Base-by-base conservation (phyloP, 2,888 invertebrate genomes). In the Pyrgus malvae region DNA sequence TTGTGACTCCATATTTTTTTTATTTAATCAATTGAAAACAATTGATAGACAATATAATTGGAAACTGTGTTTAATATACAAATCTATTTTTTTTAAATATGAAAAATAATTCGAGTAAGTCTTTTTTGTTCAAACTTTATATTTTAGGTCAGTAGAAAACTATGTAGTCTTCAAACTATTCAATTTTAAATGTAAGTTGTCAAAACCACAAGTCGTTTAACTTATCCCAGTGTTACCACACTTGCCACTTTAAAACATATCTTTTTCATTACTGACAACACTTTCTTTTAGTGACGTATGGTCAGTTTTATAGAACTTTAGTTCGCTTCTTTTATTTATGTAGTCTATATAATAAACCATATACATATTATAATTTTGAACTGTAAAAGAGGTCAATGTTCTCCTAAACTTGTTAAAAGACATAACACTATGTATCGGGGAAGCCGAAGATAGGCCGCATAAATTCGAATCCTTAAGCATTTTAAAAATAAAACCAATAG, bases 181-280 rank as follows among this genome's bases (percentile, higher is more conserved):
- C 1, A 2, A 9, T 37, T 37, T 37, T 14, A 37, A 37, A 37
- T 17, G 16, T 37, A n/a, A 17, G 17, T 9, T 9, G 42, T 11
- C 2, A 27, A 9, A 6, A 49, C 21, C 40, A 9, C 33, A 25
- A 23, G 23, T 35, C 19, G 12, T 14, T 7, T 16, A 25, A 46
- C 33, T 14, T 38, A 38, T 27, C 11, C 6, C 31, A 41, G 49
- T 50, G 29, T 41, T 7, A 50, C 49, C 49, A 50, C 33, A 41
- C 14, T 50, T 40, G 41, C 49, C 49, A n/a, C 16, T 21, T 21
- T 11, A 33, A 33, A 25, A 49, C 40, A 29, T 49, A 4, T 41
- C 33, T 50, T 45, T 45, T 49, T 40, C n/a, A 41, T 31, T 29
- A 29, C 44, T 48, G 25, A 11, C 37, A 48, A 25, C 38, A 27